Evolutionary conservation across 2,888 invertebrate genomes (phyloP), one percentile per base, ranked within the genome.

Genomic region (Ennomos erosarius): DNA sequence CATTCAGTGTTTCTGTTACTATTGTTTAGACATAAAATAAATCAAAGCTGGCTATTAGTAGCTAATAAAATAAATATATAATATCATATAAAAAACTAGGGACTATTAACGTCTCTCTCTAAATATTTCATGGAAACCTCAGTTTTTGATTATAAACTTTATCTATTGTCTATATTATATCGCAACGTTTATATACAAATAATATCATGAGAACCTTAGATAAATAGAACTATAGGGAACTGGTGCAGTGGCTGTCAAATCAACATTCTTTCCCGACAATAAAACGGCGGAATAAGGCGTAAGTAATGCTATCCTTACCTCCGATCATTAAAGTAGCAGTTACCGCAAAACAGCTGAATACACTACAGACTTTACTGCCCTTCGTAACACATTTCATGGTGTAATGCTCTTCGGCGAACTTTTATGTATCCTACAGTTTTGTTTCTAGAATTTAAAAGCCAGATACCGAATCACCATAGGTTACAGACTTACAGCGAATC

Each of bases 291-390:
- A 48, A 43, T 43, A 43, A 37, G 37, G 1, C 35, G 40, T 40
- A 40, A 40, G 40, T 40, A 40, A 40, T 40, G 43, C 33, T 8
- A 43, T n/a, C 43, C 13, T 38, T 35, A 13, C 34, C 11, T 43
- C 12, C 12, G 39, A 39, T 45, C 39, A 54, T 54, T 53, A 53
- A 45, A 53, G 45, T 16, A 11, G 10, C 45, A n/a, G 38, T 40
- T 40, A 46, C 16, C 34, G 9, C 44, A 38, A 33, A 54, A 37
- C 26, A 36, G 9, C 36, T n/a, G 9, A 8, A 1, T 36, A 47
- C 10, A 26, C 37, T 26, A 8, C 40, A 10, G 40, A 40, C 13
- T 40, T 40, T 40, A 40, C 40, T 40, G 40, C 13, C 40, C 40
- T 39, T 10, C 10, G 38, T 6, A 26, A 4, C 26, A 4, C 38